Base-by-base conservation (phyloP, 2,113 vertebrate genomes). In the Brachyistius frenatus region DNA sequence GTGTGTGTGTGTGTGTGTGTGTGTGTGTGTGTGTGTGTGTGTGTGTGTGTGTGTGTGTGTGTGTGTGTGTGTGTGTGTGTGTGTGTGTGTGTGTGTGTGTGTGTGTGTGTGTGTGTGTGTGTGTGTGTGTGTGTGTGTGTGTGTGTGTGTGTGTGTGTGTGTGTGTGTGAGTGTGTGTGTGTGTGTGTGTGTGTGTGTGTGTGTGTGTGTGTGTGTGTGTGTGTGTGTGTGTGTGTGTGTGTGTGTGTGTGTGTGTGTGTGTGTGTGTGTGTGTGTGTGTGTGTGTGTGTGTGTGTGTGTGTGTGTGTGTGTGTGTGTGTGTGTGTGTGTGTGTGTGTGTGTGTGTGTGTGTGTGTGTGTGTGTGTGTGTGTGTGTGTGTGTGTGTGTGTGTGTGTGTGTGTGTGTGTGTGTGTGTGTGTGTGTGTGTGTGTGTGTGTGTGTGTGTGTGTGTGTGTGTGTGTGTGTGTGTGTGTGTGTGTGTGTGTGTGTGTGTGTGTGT, bases 311-410 rank as follows among this genome's bases (percentile, higher is more conserved):
- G 41, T 16, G 6, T 31, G 30, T 55, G 49, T 67, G 46, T 76
- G 73, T 76, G 46, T 78, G 61, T 78, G 58, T 81, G 63, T 79
- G 54, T 74, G 55, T 62, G 39, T 61, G 56, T 70, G 58, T 63
- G 52, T 56, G 50, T 69, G 49, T 54, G 52, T 73, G 67, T 81
- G 53, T 81, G 64, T 66, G 50, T 65, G 60, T 71, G n/a, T 72
- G 37, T 63, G 32, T 72, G 67, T 37, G 61, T 61, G 31, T 61
- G 55, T 77, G 36, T 47, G 84, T 79, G 50, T 79, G 58, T 23
- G 23, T 23, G 23, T 23, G 23, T 1, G 23, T 41, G 7, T 41
- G 41, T 23, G 23, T 23, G 23, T 23, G 23, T 23, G 23, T 41
- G 7, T 41, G 41, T n/a, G n/a, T n/a, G n/a, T n/a, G n/a, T n/a